These are phyloP conservation scores for Octomys mimax DNA, from an alignment of 2,797 vertebrate genomes.

Conservation along the genomic window DNA sequence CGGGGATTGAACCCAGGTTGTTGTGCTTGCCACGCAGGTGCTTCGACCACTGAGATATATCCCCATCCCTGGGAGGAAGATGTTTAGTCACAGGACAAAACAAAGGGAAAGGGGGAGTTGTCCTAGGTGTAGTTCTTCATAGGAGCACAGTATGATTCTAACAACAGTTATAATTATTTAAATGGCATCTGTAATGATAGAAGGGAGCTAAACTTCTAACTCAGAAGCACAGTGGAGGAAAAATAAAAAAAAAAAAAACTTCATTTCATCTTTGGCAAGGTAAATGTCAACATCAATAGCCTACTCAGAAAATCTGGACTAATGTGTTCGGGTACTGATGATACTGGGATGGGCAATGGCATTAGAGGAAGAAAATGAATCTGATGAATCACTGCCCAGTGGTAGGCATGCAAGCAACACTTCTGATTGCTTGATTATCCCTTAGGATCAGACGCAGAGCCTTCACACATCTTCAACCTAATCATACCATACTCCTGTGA, in stretches of 20 bases:
- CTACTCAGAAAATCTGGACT: background rate
- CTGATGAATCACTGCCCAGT: no score
- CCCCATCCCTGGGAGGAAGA: no score
- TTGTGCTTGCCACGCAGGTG: no score
- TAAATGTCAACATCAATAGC: background rate
- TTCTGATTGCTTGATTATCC: background rate
- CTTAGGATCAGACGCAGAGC: background rate
- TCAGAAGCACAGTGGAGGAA: background rate
- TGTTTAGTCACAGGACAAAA: background rate
- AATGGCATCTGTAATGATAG: background rate
- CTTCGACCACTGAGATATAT: no score
- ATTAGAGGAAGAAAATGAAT: background rate
- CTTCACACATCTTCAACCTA: background rate
- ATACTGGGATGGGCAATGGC: no score
- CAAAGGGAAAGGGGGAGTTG: background rate
- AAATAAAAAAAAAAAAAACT: constrained; percentile 49
- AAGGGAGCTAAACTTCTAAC: background rate
- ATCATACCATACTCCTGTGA: background rate
- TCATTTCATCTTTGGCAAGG: background rate
- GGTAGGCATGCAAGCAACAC: background rate
- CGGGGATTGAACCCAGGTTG: no score
- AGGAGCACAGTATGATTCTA: background rate
- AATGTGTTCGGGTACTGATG: background rate
- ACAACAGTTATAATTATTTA: background rate
- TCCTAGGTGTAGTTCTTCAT: background rate